A percentile compares a stretch with the other conserved stretches of the same genome.
Evolutionary conservation across 53 echinoderm and acorn worm genomes (phyloP).

Genomic region (Temnopleurus reevesii): DNA sequence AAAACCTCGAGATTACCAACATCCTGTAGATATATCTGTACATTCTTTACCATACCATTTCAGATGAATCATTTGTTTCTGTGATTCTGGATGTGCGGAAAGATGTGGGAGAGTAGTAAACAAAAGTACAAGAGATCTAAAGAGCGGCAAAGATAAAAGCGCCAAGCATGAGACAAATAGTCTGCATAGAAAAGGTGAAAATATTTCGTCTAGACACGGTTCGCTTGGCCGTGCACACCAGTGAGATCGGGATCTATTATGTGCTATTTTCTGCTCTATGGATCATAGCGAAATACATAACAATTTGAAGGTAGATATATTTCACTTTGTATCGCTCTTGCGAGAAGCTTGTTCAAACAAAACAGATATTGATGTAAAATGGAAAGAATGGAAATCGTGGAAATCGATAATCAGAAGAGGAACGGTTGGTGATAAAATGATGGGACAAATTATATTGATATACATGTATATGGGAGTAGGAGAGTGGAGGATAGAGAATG

Average conservation of each 20-base stretch:
- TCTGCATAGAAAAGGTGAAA: slow-evolving; percentile 14
- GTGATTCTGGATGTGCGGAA: neutral
- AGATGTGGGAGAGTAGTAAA: neutral
- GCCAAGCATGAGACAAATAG: neutral
- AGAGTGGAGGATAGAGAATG: neutral
- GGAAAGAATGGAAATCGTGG: too few relatives aligned
- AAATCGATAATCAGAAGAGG: too few relatives aligned
- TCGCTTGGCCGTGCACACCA: neutral
- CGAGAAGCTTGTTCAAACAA: neutral
- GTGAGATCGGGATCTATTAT: neutral
- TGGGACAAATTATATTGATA: too few relatives aligned
- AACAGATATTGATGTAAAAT: too few relatives aligned
- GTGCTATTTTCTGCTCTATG: slow-evolving; percentile 33
- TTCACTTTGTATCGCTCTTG: neutral
- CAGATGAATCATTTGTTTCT: neutral
- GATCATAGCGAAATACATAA: slow-evolving; percentile 16
- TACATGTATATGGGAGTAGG: too few relatives aligned
- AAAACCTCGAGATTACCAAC: too few relatives aligned
- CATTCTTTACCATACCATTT: too few relatives aligned
- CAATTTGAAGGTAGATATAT: neutral
- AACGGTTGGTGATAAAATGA: too few relatives aligned
- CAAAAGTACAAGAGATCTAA: neutral
- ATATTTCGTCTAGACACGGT: neutral
- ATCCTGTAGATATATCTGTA: too few relatives aligned
- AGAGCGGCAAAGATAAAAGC: slow-evolving; percentile 18